Percentiles rank a stretch among this genome's conserved stretches.
Conservation (phyloP, 37 sponge, comb jelly and placozoan species). For the Theonella swinhoei region DNA sequence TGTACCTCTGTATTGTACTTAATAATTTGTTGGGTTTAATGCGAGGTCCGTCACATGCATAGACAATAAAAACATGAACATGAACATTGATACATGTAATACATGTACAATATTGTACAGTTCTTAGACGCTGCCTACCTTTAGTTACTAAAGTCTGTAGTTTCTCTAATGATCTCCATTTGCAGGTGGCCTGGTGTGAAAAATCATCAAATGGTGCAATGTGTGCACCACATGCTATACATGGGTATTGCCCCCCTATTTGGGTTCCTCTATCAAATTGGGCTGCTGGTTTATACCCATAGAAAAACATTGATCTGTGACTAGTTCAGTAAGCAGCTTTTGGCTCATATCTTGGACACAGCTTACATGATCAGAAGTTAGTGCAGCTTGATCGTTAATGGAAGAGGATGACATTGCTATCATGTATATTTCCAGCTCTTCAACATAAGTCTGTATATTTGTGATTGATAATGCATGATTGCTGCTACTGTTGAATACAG, state of each 20-base stretch:
- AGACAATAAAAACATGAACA: too few species aligned
- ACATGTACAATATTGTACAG: not conserved
- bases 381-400: slow-evolving; percentile 14
- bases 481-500: not conserved
- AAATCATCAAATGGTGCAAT: not conserved
- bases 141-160: not conserved
- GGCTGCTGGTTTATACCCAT: slow-evolving; percentile 22
- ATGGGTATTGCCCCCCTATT: slow-evolving; percentile 18
- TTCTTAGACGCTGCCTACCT: not conserved
- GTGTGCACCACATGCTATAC: slow-evolving; percentile 15
- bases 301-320: slow-evolving; percentile 7
- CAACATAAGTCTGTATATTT: slow-evolving; percentile 12
- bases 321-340: not conserved
- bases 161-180: not conserved
- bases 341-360: not conserved
- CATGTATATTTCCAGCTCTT: slow-evolving; percentile 23
- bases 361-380: slow-evolving; percentile 6
- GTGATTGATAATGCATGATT: not conserved
- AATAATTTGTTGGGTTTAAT: too few species aligned
- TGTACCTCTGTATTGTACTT: too few species aligned
- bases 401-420: slow-evolving; percentile 1
- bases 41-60: too few species aligned
- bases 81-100: too few species aligned
- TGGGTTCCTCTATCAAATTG: slow-evolving; percentile 28
- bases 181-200: not conserved